Base-by-base conservation (phyloP, 2,797 vertebrate genomes). In the Eremophila alpestris region DNA sequence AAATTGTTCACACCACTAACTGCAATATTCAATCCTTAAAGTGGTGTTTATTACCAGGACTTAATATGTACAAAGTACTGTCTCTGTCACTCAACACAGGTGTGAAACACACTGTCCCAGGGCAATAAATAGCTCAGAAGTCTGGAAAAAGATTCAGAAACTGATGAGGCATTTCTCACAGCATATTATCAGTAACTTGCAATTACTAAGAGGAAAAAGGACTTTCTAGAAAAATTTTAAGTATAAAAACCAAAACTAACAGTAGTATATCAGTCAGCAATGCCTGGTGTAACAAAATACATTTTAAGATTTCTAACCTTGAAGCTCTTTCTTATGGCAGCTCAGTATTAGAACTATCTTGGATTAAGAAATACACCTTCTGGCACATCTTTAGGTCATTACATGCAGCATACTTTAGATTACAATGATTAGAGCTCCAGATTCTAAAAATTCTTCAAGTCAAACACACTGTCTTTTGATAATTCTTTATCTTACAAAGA, bases 401-500 rank as follows among this genome's bases (percentile, higher is more conserved):
- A 67, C 29, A 65, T 64, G 52, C 16, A 27, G 20, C 43, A 36
- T 83, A 60, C 60, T 90, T 82, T 46, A 95, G 93, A 95, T 84
- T n/a, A 77, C 41, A 84, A 34, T 54, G 64, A 79, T 85, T 79
- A 82, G 70, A 77, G 82, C 67, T 85, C 52, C 43, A 88, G 58
- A 77, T 73, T 90, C 48, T 69, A 90, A 89, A 93, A 95, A 59
- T 92, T 74, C 49, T 82, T 74, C 52, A 76, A 87, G 68, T 86
- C 30, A 80, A 91, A 91, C 55, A 68, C 13, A 29, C 27, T 75
- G 63, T n/a, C 68, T 91, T 95, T 73, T 73, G 69, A 86, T 78
- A 95, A 93, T 48, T 87, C 43, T 70, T 96, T 94, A 94, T 96
- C 89, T 94, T 83, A 41, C 45, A 70, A 78, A 95, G 67, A 63